phyloP scores from a whole-genome alignment of 1,140 invertebrate species.

The Xylocopa sonorina region DNA sequence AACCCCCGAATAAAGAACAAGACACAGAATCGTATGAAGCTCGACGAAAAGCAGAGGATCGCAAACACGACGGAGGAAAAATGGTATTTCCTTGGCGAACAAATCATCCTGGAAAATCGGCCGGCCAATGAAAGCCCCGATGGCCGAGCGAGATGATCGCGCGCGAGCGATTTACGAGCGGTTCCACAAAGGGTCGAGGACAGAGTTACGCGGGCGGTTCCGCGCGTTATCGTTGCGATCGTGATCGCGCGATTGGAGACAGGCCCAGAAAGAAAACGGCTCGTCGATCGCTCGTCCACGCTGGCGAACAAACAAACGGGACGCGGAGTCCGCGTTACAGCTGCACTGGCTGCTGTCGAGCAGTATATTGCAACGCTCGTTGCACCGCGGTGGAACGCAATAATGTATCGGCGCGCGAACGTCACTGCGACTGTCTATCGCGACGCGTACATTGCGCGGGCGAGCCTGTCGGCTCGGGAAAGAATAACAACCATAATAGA shows the following conservation, averaged over 20 bases:
- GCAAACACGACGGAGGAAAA: no score
- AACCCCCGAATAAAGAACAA: not conserved
- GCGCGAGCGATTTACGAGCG: slow-evolving; percentile 15
- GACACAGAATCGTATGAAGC: not conserved
- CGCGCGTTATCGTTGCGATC: slow-evolving; percentile 4
- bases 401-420: slow-evolving; percentile 68
- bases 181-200: slow-evolving; percentile 5
- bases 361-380: slow-evolving; percentile 69
- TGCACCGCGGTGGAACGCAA: slow-evolving; percentile 64
- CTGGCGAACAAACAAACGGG: slow-evolving; percentile 52
- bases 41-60: not conserved
- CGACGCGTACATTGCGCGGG: slow-evolving; percentile 57
- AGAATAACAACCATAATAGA: slow-evolving; percentile 74
- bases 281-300: not conserved
- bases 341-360: slow-evolving; percentile 50
- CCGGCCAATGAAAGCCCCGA: slow-evolving; percentile 16
- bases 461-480: slow-evolving; percentile 63
- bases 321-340: slow-evolving; percentile 27
- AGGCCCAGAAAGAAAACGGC: not conserved
- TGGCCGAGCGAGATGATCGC: not conserved
- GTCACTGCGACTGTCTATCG: slow-evolving; percentile 62
- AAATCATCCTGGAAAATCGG: slow-evolving; percentile 41
- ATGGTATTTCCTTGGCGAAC: slow-evolving; percentile 3
- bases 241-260: not conserved
- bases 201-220: slow-evolving; percentile 19